Evolutionary conservation across 2,113 vertebrate species (phyloP), one percentile per base, ranked within the genome.

Genomic region (Bujurquina vittata): DNA sequence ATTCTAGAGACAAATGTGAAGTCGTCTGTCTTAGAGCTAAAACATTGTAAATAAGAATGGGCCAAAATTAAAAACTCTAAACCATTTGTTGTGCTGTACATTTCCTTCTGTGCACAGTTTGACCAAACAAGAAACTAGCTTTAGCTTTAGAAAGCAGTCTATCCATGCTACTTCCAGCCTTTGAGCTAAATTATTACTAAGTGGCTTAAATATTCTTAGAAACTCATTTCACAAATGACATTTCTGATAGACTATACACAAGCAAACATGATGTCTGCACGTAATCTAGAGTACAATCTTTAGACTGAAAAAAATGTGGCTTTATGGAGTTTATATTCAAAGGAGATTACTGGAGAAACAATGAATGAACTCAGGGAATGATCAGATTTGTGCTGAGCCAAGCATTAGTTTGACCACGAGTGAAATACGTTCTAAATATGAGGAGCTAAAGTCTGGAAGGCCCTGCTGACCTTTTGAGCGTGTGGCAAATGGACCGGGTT

Each of bases 301-400:
- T 54, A 11, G 6, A 14, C 33, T 23, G 26, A 62, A 46, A 84
- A 84, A 60, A 18, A 22, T 54, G 43, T 33, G 9, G 69, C 3
- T 87, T 89, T 37, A 62, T 59, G 67, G 83, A 77, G 10, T 72
- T 83, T 17, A 20, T 54, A 2, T 54, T 54, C n/a, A 84, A 88
- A 88, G 60, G 49, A 18, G 87, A 87, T 90, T 91, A 91, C 7
- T 29, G 56, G 8, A 35, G 62, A 69, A 88, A 82, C 75, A 85
- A 72, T 26, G 18, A 83, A 74, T 35, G 46, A 56, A 84, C 54
- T 84, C 69, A 6, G 49, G 29, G 18, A 65, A 49, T 63, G 60
- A 33, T 46, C 46, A 57, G 82, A 69, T 75, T 91, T 74, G 60
- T 60, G 61, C 10, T 10, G 60, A 77, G 73, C 62, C 40, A 59